phyloP scores from a whole-genome alignment of 23 tunicate species.

The Ciona savignyi region DNA sequence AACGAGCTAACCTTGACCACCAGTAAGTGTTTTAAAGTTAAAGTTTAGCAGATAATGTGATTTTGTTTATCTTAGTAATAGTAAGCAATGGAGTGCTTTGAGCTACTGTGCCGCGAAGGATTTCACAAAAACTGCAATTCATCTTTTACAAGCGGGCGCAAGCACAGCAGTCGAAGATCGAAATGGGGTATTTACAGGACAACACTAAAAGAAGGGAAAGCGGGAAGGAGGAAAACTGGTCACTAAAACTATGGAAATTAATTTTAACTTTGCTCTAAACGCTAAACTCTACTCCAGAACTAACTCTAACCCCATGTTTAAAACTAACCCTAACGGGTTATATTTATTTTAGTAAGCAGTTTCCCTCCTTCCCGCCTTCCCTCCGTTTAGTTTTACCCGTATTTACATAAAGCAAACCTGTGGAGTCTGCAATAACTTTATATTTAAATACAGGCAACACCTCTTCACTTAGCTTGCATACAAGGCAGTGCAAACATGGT shows the following conservation, averaged over 20 bases:
- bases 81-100: slow-evolving; percentile 7
- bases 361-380: no score
- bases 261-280: no score
- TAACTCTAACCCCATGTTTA: no score
- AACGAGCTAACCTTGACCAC: slow-evolving; percentile 19
- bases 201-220: neutral
- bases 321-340: no score
- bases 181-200: neutral
- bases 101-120: slow-evolving; percentile 16
- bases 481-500: slow-evolving; percentile 37
- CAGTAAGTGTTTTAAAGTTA: slow-evolving; percentile 4
- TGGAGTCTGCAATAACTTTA: neutral
- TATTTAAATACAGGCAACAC: slow-evolving; percentile 1
- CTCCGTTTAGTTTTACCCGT: no score
- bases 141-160: slow-evolving; percentile 22
- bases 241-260: no score
- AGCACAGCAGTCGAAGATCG: neutral
- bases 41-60: neutral
- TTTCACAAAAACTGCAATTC: slow-evolving; percentile 4
- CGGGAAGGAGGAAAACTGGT: neutral
- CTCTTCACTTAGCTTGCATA: slow-evolving; percentile 27
- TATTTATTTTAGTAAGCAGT: no score
- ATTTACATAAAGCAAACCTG: neutral
- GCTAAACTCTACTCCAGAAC: no score
- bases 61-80: neutral